Base-by-base conservation (phyloP, 2,888 invertebrate genomes). In the Spodoptera picta region DNA sequence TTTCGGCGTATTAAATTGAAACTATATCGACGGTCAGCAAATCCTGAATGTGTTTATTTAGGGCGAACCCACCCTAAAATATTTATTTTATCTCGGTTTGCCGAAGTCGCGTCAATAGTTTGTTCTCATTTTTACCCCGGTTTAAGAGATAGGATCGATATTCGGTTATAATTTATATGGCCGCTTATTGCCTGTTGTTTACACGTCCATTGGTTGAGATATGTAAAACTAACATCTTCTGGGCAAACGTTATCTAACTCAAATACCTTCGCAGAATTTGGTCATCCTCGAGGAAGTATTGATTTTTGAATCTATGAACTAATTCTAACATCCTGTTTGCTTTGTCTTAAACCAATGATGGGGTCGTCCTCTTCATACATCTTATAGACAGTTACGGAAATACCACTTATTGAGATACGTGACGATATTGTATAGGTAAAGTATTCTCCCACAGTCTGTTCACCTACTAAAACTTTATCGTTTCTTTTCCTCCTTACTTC, bases 51-150 rank as follows among this genome's bases (percentile, higher is more conserved):
- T 94, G 94, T 94, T 94, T 94, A 92, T 93, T 94, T 94, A 94
- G 94, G 94, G 90, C 91, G 90, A 89, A 91, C 88, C 94, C 93
- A 93, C 94, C 94, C 94, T 92, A 92, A 93, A 93, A 94, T 94
- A 94, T 94, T 94, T 94, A 93, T 94, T 93, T 92, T 94, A 94
- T 93, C 93, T 92, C 82, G 93, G 94, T 94, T 93, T 93, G 92
- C 93, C 93, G 93, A 90, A 91, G 92, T 91, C 92, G 86, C 93
- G 92, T 93, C 94, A 92, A 93, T 91, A 93, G 92, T 91, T 90
- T 92, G 92, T 93, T 92, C 87, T 84, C 89, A 91, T 92, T 92
- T 91, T 93, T 91, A 90, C 89, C 87, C 85, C 72, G 84, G 83
- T 85, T 87, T 89, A 86, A 87, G 87, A 91, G 91, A 92, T 92